phyloP scores from a whole-genome alignment of 2,888 invertebrate species.

The Adela reaumurella region DNA sequence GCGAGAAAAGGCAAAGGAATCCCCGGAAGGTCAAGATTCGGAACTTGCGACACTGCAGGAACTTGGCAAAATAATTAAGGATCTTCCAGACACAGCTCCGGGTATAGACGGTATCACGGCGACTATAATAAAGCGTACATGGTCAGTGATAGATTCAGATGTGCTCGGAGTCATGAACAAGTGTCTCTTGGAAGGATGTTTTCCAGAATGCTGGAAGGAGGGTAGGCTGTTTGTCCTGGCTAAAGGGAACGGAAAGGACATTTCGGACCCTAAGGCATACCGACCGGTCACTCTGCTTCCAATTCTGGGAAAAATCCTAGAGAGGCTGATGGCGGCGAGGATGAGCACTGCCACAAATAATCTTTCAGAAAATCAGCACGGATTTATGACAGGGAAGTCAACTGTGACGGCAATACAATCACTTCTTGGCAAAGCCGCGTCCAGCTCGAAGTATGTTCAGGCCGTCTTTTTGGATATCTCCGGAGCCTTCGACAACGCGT shows the following conservation, averaged over 20 bases:
- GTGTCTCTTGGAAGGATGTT: background rate
- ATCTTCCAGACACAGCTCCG: slow-evolving; percentile 3
- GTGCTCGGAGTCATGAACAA: background rate
- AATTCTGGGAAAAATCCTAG: slow-evolving; percentile 18
- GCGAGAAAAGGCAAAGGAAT: background rate
- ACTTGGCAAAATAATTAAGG: background rate
- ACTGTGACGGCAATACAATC: too few species aligned
- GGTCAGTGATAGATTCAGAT: background rate
- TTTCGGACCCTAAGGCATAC: slow-evolving; percentile 1
- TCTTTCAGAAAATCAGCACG: slow-evolving; percentile 14
- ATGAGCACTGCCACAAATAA: slow-evolving; percentile 8
- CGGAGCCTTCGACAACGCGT: too few species aligned
- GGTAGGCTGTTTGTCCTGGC: slow-evolving; percentile 6
- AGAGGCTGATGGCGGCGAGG: slow-evolving; percentile 13
- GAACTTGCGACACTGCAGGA: background rate
- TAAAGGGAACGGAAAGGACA: slow-evolving; percentile 8
- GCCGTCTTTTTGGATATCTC: too few species aligned
- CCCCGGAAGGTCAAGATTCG: background rate
- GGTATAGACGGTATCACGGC: slow-evolving; percentile 3
- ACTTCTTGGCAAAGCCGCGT: too few species aligned
- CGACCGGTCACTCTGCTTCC: slow-evolving; percentile 11
- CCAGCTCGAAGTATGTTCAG: too few species aligned
- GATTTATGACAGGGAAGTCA: too few species aligned
- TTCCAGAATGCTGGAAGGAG: slow-evolving; percentile 9
- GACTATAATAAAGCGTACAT: background rate